Conservation (phyloP, 2,797 vertebrate species). For the Threskiornis aethiopicus region DNA sequence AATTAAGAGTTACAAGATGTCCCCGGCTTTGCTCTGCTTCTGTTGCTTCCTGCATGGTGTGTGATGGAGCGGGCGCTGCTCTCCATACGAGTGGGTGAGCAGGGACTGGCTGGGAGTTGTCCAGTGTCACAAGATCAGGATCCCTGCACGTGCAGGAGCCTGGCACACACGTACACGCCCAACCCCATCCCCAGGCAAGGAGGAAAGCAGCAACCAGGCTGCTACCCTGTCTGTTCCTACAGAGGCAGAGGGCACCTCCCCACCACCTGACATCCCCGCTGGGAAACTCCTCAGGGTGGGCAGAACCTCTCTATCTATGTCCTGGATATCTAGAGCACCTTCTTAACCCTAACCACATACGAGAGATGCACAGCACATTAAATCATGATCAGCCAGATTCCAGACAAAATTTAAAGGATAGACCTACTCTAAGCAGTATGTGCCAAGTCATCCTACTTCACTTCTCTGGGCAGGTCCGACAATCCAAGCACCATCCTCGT, state of each 20-base stretch:
- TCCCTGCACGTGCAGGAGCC: not conserved
- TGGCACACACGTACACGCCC: fast-evolving
- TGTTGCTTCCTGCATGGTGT: not conserved
- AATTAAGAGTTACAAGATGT: not conserved
- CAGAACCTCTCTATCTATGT: not conserved
- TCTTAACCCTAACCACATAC: not conserved
- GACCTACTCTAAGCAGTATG: not conserved
- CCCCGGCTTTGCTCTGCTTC: not conserved
- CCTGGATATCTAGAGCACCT: not conserved
- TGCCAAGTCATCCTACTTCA: not conserved
- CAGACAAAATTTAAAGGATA: not conserved
- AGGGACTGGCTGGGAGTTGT: not conserved
- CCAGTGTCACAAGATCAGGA: not conserved
- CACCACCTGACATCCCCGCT: fast-evolving
- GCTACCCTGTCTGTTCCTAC: not conserved
- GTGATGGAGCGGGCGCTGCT: not conserved
- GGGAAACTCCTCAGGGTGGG: not conserved
- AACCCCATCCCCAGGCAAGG: not conserved
- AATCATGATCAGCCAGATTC: not conserved
- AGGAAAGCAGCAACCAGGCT: not conserved
- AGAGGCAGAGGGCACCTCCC: not conserved
- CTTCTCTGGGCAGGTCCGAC: not conserved
- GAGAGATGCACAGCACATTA: not conserved
- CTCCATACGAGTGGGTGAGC: fast-evolving
- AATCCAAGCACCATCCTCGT: not conserved